Base-by-base conservation (phyloP, 2,888 invertebrate genomes). In the Drosophila formosana region DNA sequence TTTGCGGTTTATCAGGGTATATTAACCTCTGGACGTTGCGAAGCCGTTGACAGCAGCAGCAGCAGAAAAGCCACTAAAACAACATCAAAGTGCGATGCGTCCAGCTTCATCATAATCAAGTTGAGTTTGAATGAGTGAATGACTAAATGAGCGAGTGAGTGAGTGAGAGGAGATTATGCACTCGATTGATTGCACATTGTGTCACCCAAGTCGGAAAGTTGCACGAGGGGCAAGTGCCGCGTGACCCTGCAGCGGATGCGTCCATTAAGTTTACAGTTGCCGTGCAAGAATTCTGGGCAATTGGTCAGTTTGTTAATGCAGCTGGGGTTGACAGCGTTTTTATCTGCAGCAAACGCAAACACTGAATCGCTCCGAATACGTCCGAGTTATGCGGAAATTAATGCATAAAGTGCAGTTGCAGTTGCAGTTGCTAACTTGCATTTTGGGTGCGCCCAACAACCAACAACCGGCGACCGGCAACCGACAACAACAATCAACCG, bases 301-400 rank as follows among this genome's bases (percentile, higher is more conserved):
- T 76, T 82, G 57, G 66, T 65, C 69, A 70, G 57, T 57, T 51
- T 28, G 6, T 39, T 32, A 26, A 7, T 13, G 23, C 50, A 28
- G 30, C 23, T 61, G 66, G 39, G 67, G 55, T 66, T 39, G 57
- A 18, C 39, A 55, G 43, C 23, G 8, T 3, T 25, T 50, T 50
- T 62, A 49, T 50, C 45, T n/a, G 7, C 39, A 13, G 9, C 6
- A 30, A 30, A 34, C 11, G n/a, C 37, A 37, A 8, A 41, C 39
- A 41, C 39, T 52, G 62, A 50, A 28, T 57, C 13, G 55, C 30
- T 37, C 46, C 57, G 46, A 49, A 47, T 41, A 46, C 49, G 43
- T 66, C 32, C 72, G 63, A 80, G 73, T 72, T 58, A 80, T 84
- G 88, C 83, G 80, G 88, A 84, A 84, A 84, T 83, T 88, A 78